These are phyloP conservation scores for Vombatus ursinus DNA, from an alignment of 2,113 vertebrate species.

Conservation along the genomic window DNA sequence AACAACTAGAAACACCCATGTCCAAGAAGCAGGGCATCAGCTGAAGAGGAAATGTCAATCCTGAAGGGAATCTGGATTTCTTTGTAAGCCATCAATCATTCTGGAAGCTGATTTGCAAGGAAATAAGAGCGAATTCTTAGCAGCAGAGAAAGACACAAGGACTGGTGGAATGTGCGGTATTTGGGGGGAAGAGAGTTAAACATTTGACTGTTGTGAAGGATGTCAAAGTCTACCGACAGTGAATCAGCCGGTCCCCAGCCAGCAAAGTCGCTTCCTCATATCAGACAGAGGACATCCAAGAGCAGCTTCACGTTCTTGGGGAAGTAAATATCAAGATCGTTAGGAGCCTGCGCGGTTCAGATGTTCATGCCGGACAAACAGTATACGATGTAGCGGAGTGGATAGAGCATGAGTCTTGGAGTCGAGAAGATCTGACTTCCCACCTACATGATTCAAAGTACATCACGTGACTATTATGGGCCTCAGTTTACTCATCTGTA, in stretches of 20 bases:
- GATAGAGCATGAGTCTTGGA: background rate
- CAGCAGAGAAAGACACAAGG: background rate
- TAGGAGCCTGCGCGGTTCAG: background rate
- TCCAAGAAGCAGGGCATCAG: background rate
- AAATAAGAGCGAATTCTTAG: conserved; percentile 33
- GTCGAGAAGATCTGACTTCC: background rate
- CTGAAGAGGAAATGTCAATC: background rate
- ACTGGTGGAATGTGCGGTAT: background rate
- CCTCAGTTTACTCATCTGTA: background rate
- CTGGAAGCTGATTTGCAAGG: background rate
- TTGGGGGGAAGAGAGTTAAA: conserved; percentile 5
- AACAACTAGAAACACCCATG: background rate
- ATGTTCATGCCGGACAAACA: background rate
- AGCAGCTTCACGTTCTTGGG: conserved; percentile 49
- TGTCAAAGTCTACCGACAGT: conserved; percentile 25
- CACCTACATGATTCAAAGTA: background rate
- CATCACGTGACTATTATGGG: background rate
- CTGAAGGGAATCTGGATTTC: rapidly evolving
- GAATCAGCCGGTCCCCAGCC: background rate
- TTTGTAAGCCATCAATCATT: conserved; percentile 41
- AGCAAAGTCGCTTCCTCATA: background rate
- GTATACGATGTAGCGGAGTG: background rate
- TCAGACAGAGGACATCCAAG: conserved; percentile 6
- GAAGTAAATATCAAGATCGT: background rate
- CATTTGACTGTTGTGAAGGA: background rate